Evolutionary conservation across 2,797 vertebrate genomes (phyloP), one percentile per base, ranked within the genome.

Genomic region (Dipus sagitta): DNA sequence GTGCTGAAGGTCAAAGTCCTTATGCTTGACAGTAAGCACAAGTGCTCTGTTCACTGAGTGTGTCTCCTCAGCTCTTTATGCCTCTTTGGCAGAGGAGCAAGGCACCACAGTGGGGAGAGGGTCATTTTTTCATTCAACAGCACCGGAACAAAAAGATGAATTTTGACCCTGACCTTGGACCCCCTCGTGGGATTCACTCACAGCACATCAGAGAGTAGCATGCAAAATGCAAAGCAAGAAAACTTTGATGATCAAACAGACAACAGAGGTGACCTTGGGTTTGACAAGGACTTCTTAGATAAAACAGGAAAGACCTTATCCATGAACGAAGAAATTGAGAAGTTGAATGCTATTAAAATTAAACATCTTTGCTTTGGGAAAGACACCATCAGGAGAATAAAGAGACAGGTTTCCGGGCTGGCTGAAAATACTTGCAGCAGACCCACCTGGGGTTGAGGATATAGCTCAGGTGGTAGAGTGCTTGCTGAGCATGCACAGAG

Each of bases 371-470:
- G 78, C 23, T 47, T 62, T 60, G 62, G n/a, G 34, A 34, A 58
- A 26, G 70, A 21, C 6, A 1, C 24, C 23, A 24, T 11, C 0
- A 0, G 4, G 42, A 47, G 15, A 17, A 32, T 12, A 11, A 76
- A 52, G 3, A 60, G 68, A n/a, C 24, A 64, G 64, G 23, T 9
- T 9, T 24, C 54, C 3, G 21, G 38, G 11, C 9, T 7, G 38
- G 72, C 8, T n/a, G 30, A 81, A 82, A 24, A 38, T 64, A 38
- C 38, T n/a, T 60, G 30, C 17, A 13, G 30, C 62, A 34, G 47
- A 5, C 34, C 64, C 5, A 20, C 1, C 4, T 13, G 18, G 86
- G 52, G 52, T 67, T 60, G 20, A n/a, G 15, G 12, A 12, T 9
- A n/a, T 26, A 32, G 68, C n/a, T 38, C 24, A 20, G 52, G 52